phyloP scores from a whole-genome alignment of 37 sponge, comb jelly and placozoan species.

The Aplysina aerophoba region DNA sequence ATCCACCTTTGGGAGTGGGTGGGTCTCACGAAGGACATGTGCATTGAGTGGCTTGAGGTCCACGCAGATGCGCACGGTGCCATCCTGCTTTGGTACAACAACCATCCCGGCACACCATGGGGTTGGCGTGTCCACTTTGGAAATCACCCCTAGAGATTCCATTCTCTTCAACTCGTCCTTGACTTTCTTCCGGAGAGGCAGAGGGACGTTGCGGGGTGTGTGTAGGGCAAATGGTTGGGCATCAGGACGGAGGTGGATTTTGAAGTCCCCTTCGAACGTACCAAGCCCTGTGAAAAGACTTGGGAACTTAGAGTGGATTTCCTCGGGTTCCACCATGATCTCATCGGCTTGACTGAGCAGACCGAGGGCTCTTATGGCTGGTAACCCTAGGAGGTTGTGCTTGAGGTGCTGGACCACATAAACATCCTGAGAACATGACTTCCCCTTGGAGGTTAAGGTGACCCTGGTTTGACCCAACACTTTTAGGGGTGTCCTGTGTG shows the following conservation, averaged over 20 bases:
- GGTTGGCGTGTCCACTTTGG: slow-evolving; percentile 34
- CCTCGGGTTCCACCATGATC: not conserved
- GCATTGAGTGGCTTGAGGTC: slow-evolving; percentile 44
- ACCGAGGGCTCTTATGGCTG: not conserved
- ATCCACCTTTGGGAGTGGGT: slow-evolving; percentile 36
- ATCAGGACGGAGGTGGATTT: slow-evolving; percentile 42
- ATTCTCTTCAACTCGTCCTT: no score
- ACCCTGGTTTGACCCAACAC: not conserved
- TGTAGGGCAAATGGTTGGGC: slow-evolving; percentile 25
- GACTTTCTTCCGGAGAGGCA: no score
- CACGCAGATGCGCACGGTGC: slow-evolving; percentile 44
- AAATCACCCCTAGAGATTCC: slow-evolving; percentile 37
- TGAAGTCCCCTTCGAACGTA: slow-evolving; percentile 21
- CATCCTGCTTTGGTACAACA: slow-evolving; percentile 41
- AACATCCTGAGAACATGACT: not conserved
- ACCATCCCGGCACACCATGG: slow-evolving; percentile 52
- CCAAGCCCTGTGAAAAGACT: slow-evolving; percentile 28
- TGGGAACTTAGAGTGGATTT: not conserved
- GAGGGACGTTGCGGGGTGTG: slow-evolving; percentile 37
- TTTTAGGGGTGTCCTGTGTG: not conserved
- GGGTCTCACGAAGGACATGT: slow-evolving; percentile 34
- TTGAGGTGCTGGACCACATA: not conserved
- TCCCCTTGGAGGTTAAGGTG: not conserved
- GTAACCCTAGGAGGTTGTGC: slow-evolving; percentile 4
- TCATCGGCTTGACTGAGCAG: not conserved